Evolutionary conservation across 2,113 vertebrate species (phyloP), one percentile per base, ranked within the genome.

Genomic region (Columba livia): DNA sequence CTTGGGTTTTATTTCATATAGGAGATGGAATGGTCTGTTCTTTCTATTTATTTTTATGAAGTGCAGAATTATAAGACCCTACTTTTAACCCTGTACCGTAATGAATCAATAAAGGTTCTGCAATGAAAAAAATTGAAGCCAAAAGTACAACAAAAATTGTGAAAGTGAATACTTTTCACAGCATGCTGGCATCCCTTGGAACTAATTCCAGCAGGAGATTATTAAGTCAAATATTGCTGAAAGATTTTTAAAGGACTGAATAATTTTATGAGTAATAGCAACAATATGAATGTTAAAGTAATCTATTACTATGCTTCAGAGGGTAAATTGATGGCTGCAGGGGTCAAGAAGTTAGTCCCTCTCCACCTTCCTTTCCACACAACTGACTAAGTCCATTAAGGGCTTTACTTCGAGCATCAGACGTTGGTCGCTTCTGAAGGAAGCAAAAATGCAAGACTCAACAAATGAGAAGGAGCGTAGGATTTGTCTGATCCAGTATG

Each of bases 141-240:
- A 79, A 82, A 85, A 78, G 12, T 47, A 93, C 19, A 71, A 38
- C 20, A 95, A 93, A 97, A 91, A 84, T 44, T 58, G 15, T 88
- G 74, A 48, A 93, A 96, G 74, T 71, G 91, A 94, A 85, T 85
- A 53, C n/a, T 87, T 88, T 84, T 88, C 95, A 79, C 89, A 96
- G 94, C 70, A 60, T 70, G 94, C 15, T 47, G 13, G 77, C 78
- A 67, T 90, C 70, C 73, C 36, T 92, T 88, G 67, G 94, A 95
- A 96, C 94, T 92, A 96, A 93, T 42, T 96, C 83, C 94, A 96
- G 94, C 88, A 92, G 95, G 95, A 93, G 89, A 96, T 85, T 94
- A 94, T 94, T 89, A 94, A 94, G 31, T 83, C 93, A 95, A 97
- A 95, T 93, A 88, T 75, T 4, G 34, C 36, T 88, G 64, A 80